These are phyloP conservation scores for Motacilla tschutschensis DNA, from an alignment of 2,113 vertebrate species.

Conservation along the genomic window DNA sequence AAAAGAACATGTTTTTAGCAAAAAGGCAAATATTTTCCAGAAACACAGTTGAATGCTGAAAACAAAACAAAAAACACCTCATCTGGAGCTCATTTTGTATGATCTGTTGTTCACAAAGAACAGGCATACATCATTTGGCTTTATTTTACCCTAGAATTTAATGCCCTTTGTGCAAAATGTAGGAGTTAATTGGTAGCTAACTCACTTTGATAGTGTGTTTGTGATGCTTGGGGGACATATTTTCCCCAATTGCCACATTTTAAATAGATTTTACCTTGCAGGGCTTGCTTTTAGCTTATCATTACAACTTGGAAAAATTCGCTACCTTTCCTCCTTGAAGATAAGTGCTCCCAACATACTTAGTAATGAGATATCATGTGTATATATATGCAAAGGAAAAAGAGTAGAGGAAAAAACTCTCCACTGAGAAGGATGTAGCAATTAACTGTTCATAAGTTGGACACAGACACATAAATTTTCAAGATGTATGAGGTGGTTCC, in stretches of 20 bases:
- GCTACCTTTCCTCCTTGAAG: constrained; percentile 9
- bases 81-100: constrained; percentile 5
- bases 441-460: constrained; percentile 49
- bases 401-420: not conserved
- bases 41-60: not conserved
- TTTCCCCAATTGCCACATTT: constrained; percentile 65
- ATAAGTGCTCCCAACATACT: constrained; percentile 37
- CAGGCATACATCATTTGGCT: constrained; percentile 36
- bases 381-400: constrained; percentile 8
- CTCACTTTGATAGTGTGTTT: constrained; percentile 64
- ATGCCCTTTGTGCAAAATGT: constrained; percentile 53
- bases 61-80: not conserved
- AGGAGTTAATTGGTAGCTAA: constrained; percentile 72
- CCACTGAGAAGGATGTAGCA: not conserved
- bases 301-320: constrained; percentile 51
- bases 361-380: constrained; percentile 35
- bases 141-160: constrained; percentile 58
- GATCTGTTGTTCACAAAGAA: constrained; percentile 39
- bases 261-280: constrained; percentile 61
- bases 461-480: constrained; percentile 36
- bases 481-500: not conserved
- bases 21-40: constrained; percentile 43
- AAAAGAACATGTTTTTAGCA: not conserved
- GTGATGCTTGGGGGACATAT: constrained; percentile 56
- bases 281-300: constrained; percentile 57